Percentiles rank a stretch among this genome's conserved stretches.
phyloP scores from a whole-genome alignment of 2,888 invertebrate genomes.

The Shargacucullia verbasci region DNA sequence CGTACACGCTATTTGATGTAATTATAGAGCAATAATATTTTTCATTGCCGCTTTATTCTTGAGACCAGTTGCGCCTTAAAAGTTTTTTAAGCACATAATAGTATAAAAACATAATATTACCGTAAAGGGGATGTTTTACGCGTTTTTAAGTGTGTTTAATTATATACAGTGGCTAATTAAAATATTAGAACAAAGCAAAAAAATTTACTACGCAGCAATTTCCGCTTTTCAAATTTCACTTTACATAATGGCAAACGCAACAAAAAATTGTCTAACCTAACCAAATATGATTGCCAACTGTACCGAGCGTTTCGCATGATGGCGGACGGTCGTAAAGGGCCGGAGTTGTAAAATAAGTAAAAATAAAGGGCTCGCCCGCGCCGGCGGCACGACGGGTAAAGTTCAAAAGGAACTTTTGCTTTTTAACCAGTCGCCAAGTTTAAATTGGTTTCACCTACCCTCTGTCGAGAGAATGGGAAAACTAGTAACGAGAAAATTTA shows the following conservation, averaged over 20 bases:
- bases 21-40: constrained; percentile 52
- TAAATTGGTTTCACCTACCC: constrained; percentile 84
- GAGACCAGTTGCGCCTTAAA: constrained; percentile 20
- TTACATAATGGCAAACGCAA: constrained; percentile 44
- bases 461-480: constrained; percentile 71
- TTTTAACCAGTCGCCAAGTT: constrained; percentile 86
- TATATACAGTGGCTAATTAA: constrained; percentile 36
- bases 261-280: constrained; percentile 54
- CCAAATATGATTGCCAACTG: constrained; percentile 66
- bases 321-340: constrained; percentile 76
- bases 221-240: constrained; percentile 46
- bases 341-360: constrained; percentile 79
- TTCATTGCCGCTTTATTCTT: constrained; percentile 46
- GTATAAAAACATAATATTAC: constrained; percentile 24
- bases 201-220: constrained; percentile 20
- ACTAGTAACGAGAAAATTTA: constrained; percentile 77
- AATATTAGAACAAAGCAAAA: constrained; percentile 21
- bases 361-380: constrained; percentile 76
- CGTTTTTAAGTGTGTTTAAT: constrained; percentile 21
- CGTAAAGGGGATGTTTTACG: constrained; percentile 17
- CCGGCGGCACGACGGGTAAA: constrained; percentile 72
- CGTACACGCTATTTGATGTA: constrained; percentile 48
- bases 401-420: constrained; percentile 83
- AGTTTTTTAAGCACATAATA: constrained; percentile 23
- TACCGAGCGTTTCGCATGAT: constrained; percentile 73